A percentile compares a stretch with the other conserved stretches of the same genome.
These are phyloP conservation scores for Pherbina coryleti DNA, from an alignment of 2,888 invertebrate genomes.

Conservation along the genomic window DNA sequence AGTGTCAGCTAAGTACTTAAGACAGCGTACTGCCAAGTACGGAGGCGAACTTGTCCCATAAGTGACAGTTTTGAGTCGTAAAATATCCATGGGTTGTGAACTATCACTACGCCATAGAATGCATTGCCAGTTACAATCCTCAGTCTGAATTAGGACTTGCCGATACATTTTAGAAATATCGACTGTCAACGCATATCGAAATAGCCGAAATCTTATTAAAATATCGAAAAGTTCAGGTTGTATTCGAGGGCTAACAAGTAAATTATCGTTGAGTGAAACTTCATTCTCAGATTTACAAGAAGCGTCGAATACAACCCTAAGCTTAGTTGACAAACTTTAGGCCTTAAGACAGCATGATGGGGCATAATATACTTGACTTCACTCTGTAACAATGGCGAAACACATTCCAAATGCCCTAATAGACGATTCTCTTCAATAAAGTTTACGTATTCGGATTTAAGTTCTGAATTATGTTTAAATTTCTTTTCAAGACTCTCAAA, in stretches of 20 bases:
- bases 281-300: neutral
- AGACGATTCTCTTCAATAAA: neutral
- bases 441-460: neutral
- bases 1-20: neutral
- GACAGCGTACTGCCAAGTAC: slow-evolving; percentile 11
- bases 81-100: too few relatives aligned
- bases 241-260: slow-evolving; percentile 1
- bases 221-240: slow-evolving; percentile 5
- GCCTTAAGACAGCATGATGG: slow-evolving; percentile 7
- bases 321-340: slow-evolving; percentile 9
- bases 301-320: too few relatives aligned
- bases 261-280: neutral
- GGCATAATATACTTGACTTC: slow-evolving; percentile 14
- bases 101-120: too few relatives aligned
- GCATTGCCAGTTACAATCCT: too few relatives aligned
- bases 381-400: too few relatives aligned
- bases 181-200: slow-evolving; percentile 17
- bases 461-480: too few relatives aligned
- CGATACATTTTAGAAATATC: slow-evolving; percentile 35
- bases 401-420: neutral
- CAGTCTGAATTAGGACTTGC: slow-evolving; percentile 4
- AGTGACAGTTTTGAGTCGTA: too few relatives aligned
- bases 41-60: slow-evolving; percentile 13
- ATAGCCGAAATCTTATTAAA: slow-evolving; percentile 29
- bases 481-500: too few relatives aligned